phyloP scores from a whole-genome alignment of 2,113 vertebrate genomes.

The Gnathonemus longibarbis region DNA sequence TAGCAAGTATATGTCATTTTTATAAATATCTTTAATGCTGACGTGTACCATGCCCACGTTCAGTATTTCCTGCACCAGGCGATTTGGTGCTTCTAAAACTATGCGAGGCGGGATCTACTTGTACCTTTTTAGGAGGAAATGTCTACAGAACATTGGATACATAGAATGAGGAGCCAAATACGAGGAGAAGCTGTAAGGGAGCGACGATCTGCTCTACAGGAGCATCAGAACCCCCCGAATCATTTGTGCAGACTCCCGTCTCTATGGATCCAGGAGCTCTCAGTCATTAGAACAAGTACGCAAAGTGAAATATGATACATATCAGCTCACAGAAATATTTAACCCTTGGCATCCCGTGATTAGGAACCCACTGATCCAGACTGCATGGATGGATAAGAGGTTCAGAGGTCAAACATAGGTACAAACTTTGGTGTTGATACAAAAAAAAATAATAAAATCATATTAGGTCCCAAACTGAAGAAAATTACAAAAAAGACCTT shows the following conservation, averaged over 20 bases:
- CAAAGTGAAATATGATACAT: conserved; percentile 16
- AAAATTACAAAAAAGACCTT: background rate
- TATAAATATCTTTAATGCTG: conserved; percentile 1
- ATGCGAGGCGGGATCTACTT: background rate
- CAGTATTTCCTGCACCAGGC: background rate
- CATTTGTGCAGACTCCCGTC: background rate
- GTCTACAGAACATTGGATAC: background rate
- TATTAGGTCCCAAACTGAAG: background rate
- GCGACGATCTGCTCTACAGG: background rate
- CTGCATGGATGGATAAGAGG: background rate
- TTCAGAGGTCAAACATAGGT: background rate
- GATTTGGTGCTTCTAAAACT: background rate
- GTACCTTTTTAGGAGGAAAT: background rate
- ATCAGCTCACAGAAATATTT: background rate
- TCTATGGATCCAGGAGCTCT: background rate
- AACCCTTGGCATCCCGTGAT: conserved; percentile 1
- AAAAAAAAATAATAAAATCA: background rate
- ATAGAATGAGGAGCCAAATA: background rate
- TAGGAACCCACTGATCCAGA: background rate
- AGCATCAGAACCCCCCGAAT: background rate
- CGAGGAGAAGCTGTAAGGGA: background rate
- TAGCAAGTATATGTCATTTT: background rate
- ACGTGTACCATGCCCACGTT: background rate
- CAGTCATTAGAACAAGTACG: background rate
- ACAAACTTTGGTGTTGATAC: background rate